Evolutionary conservation across 2,888 invertebrate genomes (phyloP).

Genomic region (Acanthopleura granulata): DNA sequence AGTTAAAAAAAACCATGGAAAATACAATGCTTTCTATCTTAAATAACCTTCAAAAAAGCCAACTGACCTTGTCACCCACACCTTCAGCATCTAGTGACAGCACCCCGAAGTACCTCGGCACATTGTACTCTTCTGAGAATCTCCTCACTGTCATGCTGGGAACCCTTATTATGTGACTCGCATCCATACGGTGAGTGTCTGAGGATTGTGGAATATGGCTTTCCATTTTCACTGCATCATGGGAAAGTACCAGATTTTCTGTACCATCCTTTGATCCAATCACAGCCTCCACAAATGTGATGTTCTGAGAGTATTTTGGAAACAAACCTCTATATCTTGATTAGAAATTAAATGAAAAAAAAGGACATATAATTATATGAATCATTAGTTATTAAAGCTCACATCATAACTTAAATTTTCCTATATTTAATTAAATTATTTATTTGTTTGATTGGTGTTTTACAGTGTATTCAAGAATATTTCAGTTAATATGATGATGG

Average conservation of each 20-base stretch:
- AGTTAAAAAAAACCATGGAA: too few relatives aligned
- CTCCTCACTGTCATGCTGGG: constrained; percentile 44
- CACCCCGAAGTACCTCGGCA: constrained; percentile 52
- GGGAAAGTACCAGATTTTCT: constrained; percentile 40
- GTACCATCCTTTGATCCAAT: constrained; percentile 43
- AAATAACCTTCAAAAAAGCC: background rate
- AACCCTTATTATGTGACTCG: constrained; percentile 35
- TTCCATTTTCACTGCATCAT: constrained; percentile 44
- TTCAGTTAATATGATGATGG: too few relatives aligned
- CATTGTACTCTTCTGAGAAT: constrained; percentile 38
- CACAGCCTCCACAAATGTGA: constrained; percentile 44
- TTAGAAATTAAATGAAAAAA: too few relatives aligned
- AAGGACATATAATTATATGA: too few relatives aligned
- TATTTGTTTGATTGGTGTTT: too few relatives aligned
- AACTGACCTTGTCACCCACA: constrained; percentile 44
- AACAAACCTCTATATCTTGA: background rate
- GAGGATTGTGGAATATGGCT: constrained; percentile 36
- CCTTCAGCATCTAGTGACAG: constrained; percentile 61
- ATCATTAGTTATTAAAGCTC: too few relatives aligned
- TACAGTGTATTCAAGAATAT: too few relatives aligned
- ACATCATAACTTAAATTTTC: too few relatives aligned
- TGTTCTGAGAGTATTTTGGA: constrained; percentile 31
- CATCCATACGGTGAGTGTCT: background rate
- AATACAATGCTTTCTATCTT: too few relatives aligned
- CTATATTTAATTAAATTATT: too few relatives aligned